phyloP scores from a whole-genome alignment of 35 echinoderm and acorn worm species.

The Ophioderma brevispina region DNA sequence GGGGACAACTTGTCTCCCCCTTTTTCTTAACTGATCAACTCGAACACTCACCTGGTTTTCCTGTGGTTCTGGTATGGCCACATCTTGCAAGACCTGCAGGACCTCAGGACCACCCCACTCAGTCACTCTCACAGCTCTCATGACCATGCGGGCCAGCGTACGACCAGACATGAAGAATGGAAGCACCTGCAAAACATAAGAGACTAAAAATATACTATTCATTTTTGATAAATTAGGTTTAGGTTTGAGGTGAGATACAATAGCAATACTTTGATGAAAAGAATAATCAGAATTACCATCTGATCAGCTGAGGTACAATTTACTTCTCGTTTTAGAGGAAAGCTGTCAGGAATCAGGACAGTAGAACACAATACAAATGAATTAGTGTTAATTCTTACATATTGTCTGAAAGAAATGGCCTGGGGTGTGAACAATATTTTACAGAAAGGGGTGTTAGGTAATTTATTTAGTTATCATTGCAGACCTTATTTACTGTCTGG shows the following conservation, averaged over 20 bases:
- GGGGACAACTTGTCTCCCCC: too few relatives aligned
- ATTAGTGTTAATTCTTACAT: neutral
- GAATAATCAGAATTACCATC: neutral
- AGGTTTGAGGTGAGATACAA: neutral
- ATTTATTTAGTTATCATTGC: too few relatives aligned
- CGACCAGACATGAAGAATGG: neutral
- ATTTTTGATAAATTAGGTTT: neutral
- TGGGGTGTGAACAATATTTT: too few relatives aligned
- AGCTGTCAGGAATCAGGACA: neutral
- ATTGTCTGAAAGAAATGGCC: too few relatives aligned
- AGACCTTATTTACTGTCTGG: too few relatives aligned
- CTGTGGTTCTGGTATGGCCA: constrained; percentile 49
- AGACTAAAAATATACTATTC: too few relatives aligned
- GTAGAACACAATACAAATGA: neutral
- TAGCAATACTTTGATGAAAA: neutral
- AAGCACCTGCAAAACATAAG: neutral
- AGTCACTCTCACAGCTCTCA: constrained; percentile 59
- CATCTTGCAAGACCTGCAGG: constrained; percentile 38
- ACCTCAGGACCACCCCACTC: constrained; percentile 67
- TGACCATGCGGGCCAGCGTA: neutral
- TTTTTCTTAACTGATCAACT: too few relatives aligned
- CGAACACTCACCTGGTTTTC: constrained; percentile 28
- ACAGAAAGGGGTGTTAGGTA: too few relatives aligned
- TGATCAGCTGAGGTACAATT: neutral
- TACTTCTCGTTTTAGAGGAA: neutral